A percentile compares a stretch with the other conserved stretches of the same genome.
phyloP scores from a whole-genome alignment of 2,888 invertebrate genomes.

The Choreutis nemorana region DNA sequence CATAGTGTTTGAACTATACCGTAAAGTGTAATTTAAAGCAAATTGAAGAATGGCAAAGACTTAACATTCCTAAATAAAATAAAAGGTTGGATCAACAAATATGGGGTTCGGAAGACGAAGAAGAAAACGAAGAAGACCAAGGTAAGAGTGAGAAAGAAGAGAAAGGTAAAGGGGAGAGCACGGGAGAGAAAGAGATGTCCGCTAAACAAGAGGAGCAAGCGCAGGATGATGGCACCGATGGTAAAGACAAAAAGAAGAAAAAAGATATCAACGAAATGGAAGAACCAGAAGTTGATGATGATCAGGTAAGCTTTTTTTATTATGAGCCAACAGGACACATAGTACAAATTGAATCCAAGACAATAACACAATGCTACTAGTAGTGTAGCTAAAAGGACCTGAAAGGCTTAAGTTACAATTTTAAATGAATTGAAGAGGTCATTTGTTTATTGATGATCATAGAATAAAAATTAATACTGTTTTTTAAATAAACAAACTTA shows the following conservation, averaged over 20 bases:
- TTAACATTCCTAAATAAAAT: not conserved
- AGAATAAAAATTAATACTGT: too few relatives aligned
- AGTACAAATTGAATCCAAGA: too few relatives aligned
- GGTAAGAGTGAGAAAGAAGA: conserved; percentile 68
- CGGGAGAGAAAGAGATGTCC: conserved; percentile 75
- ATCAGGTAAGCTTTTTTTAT: conserved; percentile 64
- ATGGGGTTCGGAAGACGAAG: conserved; percentile 86
- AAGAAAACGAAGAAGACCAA: conserved; percentile 67
- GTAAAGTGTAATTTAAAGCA: too few relatives aligned
- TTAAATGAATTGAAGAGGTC: too few relatives aligned
- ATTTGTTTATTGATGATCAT: too few relatives aligned
- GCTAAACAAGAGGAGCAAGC: conserved; percentile 74
- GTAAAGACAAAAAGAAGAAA: conserved; percentile 62
- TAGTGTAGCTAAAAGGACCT: too few relatives aligned
- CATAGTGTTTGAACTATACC: not conserved
- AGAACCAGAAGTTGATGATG: conserved; percentile 81
- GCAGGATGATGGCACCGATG: conserved; percentile 60
- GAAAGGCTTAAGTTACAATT: too few relatives aligned
- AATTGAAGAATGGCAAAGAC: too few relatives aligned
- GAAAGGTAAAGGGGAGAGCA: conserved; percentile 67
- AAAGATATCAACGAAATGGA: conserved; percentile 85
- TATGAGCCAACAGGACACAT: not conserved
- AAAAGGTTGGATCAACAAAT: conserved; percentile 79
- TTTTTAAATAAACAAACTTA: too few relatives aligned
- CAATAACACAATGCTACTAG: too few relatives aligned